Evolutionary conservation across 2,888 invertebrate genomes (phyloP), one percentile per base, ranked within the genome.

Genomic region (Eretmocerus hayati): DNA sequence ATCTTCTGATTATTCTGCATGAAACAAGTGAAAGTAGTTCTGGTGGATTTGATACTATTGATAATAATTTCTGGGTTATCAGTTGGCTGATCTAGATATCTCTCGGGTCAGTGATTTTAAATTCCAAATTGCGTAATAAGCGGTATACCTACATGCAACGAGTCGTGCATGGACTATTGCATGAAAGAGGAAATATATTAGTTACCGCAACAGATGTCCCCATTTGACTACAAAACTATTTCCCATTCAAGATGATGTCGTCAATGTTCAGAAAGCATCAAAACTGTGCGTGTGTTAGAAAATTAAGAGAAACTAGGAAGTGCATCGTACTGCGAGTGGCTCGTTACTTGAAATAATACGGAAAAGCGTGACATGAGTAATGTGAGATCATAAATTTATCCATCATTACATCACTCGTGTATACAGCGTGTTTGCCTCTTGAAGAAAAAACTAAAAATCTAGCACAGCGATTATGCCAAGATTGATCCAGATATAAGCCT

Each of bases 281-380:
- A n/a, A n/a, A n/a, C n/a, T n/a, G n/a, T n/a, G n/a, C 21, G 35
- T 11, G 18, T 11, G 42, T 9, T 30, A 30, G 22, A 26, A 2
- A 30, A 18, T 31, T 23, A 16, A 33, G 48, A 42, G 48, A 48
- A 48, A 48, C 48, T 31, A 48, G 48, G 48, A 48, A 48, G 48
- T 48, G 11, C 3, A 2, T 13, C 38, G 2, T n/a, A 30, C 13
- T 11, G 32, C 32, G 21, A 19, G 48, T n/a, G 48, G 33, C 19
- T 38, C 23, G 42, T 48, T 38, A 32, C 35, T 43, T 32, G 39
- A 42, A 48, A 43, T 38, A 21, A 43, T 16, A 5, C 42, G 43
- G 48, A 48, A 48, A 30, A 33, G 21, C 2, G 15, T 16, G 38
- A 19, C 37, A 19, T 37, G 30, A 30, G 30, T 13, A 30, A 30